These are phyloP conservation scores for Meta bourneti DNA, from an alignment of 2,888 invertebrate genomes.

Conservation along the genomic window DNA sequence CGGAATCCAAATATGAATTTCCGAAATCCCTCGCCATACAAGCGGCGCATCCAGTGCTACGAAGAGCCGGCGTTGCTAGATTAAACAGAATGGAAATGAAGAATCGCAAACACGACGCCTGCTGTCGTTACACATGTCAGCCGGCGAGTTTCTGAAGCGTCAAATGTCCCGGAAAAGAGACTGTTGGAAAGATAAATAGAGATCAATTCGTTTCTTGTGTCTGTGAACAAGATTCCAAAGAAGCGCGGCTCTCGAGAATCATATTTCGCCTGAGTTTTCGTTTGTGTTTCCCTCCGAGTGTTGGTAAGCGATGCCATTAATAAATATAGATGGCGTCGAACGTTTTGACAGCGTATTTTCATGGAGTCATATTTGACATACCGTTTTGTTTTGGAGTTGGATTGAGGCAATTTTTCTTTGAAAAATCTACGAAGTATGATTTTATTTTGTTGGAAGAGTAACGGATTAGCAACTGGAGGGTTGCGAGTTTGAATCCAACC, in stretches of 20 bases:
- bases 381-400: background rate
- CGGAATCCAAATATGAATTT: conserved; percentile 1
- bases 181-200: conserved; percentile 34
- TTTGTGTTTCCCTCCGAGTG: background rate
- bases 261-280: background rate
- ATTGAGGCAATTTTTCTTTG: background rate
- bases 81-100: conserved; percentile 8
- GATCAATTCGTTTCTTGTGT: conserved; percentile 16
- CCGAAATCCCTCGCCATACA: background rate
- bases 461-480: no score
- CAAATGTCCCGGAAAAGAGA: conserved; percentile 19
- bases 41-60: no score
- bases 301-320: background rate
- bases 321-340: background rate
- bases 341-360: background rate
- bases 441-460: no score
- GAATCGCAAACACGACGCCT: conserved; percentile 36
- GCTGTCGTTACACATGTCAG: conserved; percentile 33
- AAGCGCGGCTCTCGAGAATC: background rate
- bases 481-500: no score
- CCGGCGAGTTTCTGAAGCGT: conserved; percentile 26
- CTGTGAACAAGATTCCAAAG: background rate
- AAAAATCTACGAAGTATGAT: no score
- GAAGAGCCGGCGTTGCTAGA: background rate
- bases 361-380: background rate